Evolutionary conservation across 2,888 invertebrate species (phyloP).

Genomic region (Drosophila mayaguana): DNA sequence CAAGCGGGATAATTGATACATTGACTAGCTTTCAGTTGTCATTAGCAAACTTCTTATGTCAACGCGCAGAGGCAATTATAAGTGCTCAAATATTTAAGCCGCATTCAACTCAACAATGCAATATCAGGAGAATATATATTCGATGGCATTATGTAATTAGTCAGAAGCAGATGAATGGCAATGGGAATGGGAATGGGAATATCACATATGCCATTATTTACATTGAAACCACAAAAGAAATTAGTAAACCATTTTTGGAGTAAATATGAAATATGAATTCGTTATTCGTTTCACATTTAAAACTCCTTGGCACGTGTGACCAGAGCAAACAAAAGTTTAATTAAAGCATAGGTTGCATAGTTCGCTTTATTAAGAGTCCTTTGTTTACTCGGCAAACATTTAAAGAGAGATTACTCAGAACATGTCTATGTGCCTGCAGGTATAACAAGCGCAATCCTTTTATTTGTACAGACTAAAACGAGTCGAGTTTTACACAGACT

Average conservation of each 20-base stretch:
- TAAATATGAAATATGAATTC: not conserved
- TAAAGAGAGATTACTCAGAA: not conserved
- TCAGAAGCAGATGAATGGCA: not conserved
- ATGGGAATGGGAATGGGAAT: not conserved
- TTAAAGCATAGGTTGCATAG: not conserved
- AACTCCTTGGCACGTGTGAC: not conserved
- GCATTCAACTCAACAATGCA: conserved; percentile 25
- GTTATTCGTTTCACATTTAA: not conserved
- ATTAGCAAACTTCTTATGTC: conserved; percentile 35
- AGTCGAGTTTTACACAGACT: not conserved
- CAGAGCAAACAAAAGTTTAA: not conserved
- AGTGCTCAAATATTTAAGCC: conserved; percentile 62
- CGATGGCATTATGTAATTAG: not conserved
- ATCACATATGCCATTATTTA: no score
- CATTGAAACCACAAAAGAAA: not conserved
- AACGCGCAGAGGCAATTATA: conserved; percentile 56
- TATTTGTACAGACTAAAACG: not conserved
- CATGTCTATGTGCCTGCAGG: no score
- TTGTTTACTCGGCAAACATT: not conserved
- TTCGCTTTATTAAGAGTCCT: not conserved
- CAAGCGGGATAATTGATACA: conserved; percentile 4
- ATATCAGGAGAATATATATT: not conserved
- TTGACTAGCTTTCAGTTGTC: conserved; percentile 15
- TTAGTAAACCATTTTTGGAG: not conserved
- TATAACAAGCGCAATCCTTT: no score